Percentiles rank a stretch among this genome's conserved stretches.
Conservation (phyloP, 2,888 invertebrate species). For the Erebia aethiops region DNA sequence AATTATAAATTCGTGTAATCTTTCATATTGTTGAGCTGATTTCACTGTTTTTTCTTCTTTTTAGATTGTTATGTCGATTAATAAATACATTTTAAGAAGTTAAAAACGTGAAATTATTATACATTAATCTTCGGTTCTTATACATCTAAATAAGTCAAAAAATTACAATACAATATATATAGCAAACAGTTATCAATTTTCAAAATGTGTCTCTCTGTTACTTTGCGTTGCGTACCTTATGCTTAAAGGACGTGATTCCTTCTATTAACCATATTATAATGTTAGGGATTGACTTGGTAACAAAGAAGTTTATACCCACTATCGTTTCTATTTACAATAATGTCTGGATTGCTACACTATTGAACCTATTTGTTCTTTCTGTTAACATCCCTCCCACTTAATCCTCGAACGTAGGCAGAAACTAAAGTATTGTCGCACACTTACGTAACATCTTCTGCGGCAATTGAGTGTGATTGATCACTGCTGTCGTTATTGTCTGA, state of each 20-base stretch:
- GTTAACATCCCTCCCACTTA: slow-evolving; percentile 29
- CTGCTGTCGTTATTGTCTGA: slow-evolving; percentile 60
- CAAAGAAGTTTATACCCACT: neutral
- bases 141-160: neutral
- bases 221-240: no score
- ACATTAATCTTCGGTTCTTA: neutral
- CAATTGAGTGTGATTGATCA: slow-evolving; percentile 75
- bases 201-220: no score
- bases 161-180: no score
- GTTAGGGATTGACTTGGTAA: no score
- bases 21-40: slow-evolving; percentile 30
- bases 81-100: slow-evolving; percentile 14
- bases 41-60: slow-evolving; percentile 33
- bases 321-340: neutral
- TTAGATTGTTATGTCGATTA: slow-evolving; percentile 22
- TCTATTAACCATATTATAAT: no score
- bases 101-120: neutral
- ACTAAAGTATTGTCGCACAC: slow-evolving; percentile 34
- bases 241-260: no score
- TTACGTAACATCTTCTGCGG: slow-evolving; percentile 38
- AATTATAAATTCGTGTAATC: slow-evolving; percentile 34
- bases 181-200: no score
- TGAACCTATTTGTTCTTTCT: slow-evolving; percentile 20
- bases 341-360: slow-evolving; percentile 9
- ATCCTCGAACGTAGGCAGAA: slow-evolving; percentile 37